Evolutionary conservation across 2,797 vertebrate species (phyloP).

Genomic region (Apodemus agrarius): DNA sequence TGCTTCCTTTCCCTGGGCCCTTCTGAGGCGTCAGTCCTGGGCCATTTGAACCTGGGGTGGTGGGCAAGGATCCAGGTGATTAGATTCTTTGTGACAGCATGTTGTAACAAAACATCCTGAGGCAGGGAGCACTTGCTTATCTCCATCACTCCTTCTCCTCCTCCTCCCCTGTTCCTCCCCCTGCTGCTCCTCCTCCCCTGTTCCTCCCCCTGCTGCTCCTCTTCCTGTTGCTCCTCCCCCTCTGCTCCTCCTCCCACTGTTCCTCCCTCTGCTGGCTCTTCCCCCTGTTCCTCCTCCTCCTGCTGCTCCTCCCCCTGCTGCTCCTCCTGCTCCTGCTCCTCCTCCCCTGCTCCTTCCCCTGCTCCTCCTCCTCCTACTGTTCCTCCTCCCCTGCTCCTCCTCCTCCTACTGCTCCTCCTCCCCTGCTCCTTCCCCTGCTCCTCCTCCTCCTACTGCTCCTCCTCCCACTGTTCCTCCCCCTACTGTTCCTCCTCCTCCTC

Average conservation of each 20-base stretch:
- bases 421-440: not conserved
- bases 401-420: not conserved
- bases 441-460: not conserved
- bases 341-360: not conserved
- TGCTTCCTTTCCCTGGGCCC: not conserved
- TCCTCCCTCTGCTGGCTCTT: no score
- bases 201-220: no score
- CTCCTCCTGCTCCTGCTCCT: rapidly evolving
- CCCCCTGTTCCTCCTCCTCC: not conserved
- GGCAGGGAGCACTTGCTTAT: not conserved
- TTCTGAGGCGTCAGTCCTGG: not conserved
- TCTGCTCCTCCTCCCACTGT: not conserved
- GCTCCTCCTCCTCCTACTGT: rapidly evolving
- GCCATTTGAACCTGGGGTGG: not conserved
- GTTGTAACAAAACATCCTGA: not conserved
- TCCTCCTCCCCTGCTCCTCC: not conserved
- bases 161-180: rapidly evolving
- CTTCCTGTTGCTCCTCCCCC: no score
- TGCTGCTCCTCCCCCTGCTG: rapidly evolving
- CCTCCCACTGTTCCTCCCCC: not conserved
- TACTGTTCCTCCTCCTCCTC: not conserved
- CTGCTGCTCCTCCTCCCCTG: not conserved
- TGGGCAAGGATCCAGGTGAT: not conserved
- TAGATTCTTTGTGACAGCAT: not conserved
- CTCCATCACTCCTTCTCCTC: not conserved